These are phyloP conservation scores for Euwallacea similis DNA, from an alignment of 1,140 invertebrate genomes.

Conservation along the genomic window DNA sequence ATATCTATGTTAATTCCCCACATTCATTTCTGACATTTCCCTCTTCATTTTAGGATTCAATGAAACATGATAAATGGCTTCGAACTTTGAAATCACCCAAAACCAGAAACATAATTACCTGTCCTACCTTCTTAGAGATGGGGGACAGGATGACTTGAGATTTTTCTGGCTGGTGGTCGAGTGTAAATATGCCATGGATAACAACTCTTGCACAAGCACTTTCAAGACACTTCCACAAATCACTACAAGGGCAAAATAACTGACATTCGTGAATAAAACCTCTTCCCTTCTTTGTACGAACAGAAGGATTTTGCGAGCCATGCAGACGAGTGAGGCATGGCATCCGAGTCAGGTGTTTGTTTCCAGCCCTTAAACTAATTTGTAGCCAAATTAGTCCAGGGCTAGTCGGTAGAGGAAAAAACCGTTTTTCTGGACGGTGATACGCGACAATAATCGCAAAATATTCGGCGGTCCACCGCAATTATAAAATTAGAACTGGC, in stretches of 20 bases:
- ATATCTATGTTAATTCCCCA: slow-evolving; percentile 12
- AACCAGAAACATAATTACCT: slow-evolving; percentile 26
- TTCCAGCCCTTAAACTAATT: no score
- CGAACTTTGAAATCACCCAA: neutral
- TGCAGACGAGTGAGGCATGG: no score
- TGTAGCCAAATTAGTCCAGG: neutral
- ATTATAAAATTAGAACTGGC: slow-evolving; percentile 23
- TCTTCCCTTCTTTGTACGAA: no score
- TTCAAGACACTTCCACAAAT: neutral
- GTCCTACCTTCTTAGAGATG: slow-evolving; percentile 32
- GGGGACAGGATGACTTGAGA: slow-evolving; percentile 14
- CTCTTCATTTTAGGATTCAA: no score
- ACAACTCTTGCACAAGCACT: no score
- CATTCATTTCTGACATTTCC: neutral
- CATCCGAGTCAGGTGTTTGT: no score
- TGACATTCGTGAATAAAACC: no score
- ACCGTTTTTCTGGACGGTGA: no score
- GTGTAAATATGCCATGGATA: slow-evolving; percentile 34
- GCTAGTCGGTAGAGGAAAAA: neutral
- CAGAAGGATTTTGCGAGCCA: no score
- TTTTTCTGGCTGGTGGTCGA: slow-evolving; percentile 18
- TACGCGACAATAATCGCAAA: neutral
- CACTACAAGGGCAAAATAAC: neutral
- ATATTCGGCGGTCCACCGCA: slow-evolving; percentile 11
- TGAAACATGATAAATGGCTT: no score